These are phyloP conservation scores for Zygaena filipendulae DNA, from an alignment of 2,888 invertebrate species.

Conservation along the genomic window DNA sequence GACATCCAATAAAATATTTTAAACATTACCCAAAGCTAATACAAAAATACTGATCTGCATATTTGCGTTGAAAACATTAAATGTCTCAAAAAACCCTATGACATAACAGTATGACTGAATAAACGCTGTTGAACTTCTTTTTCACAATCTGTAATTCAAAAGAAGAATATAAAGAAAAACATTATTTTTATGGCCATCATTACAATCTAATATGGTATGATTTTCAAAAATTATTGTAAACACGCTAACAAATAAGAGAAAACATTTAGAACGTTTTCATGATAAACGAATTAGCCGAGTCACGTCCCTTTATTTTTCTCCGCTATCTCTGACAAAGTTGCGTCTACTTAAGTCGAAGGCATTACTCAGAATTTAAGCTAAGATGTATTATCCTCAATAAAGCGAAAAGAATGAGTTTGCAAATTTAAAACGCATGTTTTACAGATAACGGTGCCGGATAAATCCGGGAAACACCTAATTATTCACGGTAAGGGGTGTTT, in stretches of 20 bases:
- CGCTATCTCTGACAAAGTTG: constrained; percentile 63
- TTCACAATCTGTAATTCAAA: too few relatives aligned
- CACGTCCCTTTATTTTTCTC: constrained; percentile 63
- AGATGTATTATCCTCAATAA: constrained; percentile 67
- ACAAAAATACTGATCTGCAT: too few relatives aligned
- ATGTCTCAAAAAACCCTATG: too few relatives aligned
- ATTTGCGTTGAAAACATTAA: too few relatives aligned
- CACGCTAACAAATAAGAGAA: background rate
- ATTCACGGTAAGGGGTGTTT: constrained; percentile 66
- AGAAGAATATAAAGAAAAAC: background rate
- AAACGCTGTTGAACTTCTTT: too few relatives aligned
- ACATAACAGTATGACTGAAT: too few relatives aligned
- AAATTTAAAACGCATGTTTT: constrained; percentile 63
- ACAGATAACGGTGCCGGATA: constrained; percentile 51
- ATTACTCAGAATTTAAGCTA: constrained; percentile 61
- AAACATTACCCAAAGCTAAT: too few relatives aligned
- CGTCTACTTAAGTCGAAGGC: constrained; percentile 44
- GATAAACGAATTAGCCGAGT: constrained; percentile 56
- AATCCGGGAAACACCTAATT: constrained; percentile 63
- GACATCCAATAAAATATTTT: too few relatives aligned
- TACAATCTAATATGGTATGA: background rate
- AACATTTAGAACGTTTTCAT: constrained; percentile 3
- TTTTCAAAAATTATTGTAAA: too few relatives aligned
- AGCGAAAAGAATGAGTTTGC: constrained; percentile 63
- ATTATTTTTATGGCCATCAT: background rate